Conservation (phyloP, 2,797 vertebrate species). For the Poeciliopsis paucimaculata region DNA sequence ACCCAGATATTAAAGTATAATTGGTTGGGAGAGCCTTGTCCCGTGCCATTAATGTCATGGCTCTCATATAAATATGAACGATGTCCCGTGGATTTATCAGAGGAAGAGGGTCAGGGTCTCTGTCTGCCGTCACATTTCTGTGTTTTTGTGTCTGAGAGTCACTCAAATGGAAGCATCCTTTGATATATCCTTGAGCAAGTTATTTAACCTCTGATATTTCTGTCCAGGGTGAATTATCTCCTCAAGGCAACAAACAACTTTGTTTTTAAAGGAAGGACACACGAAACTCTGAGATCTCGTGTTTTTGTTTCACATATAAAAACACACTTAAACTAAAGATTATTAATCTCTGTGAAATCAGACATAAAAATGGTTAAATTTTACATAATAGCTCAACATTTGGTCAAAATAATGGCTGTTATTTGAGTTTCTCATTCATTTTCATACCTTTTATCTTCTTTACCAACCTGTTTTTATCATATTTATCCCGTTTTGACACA, state of each 20-base stretch:
- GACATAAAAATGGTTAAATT: not conserved
- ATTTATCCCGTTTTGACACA: not conserved
- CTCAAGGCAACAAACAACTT: not conserved
- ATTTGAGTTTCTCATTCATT: not conserved
- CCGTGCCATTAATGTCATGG: slow-evolving; percentile 19
- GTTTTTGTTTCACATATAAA: not conserved
- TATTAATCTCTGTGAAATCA: not conserved
- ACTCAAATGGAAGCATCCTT: slow-evolving; percentile 9
- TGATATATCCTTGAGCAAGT: slow-evolving; percentile 35
- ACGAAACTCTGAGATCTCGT: not conserved
- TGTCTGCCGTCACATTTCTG: slow-evolving; percentile 9
- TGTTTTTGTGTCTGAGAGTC: slow-evolving; percentile 21
- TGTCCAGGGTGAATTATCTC: slow-evolving; percentile 13
- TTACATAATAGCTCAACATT: not conserved
- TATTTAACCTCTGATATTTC: slow-evolving; percentile 29
- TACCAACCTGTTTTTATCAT: not conserved
- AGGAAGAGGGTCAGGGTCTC: slow-evolving; percentile 55
- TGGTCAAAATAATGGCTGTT: not conserved
- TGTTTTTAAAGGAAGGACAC: not conserved
- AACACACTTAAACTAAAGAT: not conserved
- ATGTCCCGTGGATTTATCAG: slow-evolving; percentile 47
- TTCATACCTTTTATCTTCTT: too few species aligned
- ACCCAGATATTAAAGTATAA: slow-evolving; percentile 46
- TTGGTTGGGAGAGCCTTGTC: slow-evolving; percentile 48
- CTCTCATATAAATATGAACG: slow-evolving; percentile 47